Base-by-base conservation (phyloP, 2,888 invertebrate species). In the Lasioglossum morio region DNA sequence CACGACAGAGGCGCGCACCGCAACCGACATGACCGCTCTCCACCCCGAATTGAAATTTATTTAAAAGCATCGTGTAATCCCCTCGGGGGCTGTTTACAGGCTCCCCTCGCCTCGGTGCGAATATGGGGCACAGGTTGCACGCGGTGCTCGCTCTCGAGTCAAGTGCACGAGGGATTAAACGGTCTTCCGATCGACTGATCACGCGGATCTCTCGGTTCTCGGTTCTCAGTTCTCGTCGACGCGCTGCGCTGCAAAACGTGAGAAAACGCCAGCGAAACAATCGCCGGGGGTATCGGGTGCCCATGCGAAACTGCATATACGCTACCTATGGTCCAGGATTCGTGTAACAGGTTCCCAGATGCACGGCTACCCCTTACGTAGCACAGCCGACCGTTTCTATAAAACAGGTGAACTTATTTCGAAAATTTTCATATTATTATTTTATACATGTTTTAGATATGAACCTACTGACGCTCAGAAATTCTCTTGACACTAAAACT, bases 21-120 rank as follows among this genome's bases (percentile, higher is more conserved):
- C 84, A 84, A 77, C 79, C 63, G 87, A 89, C 75, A 77, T 53
- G 79, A 78, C 53, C 74, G 66, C 34, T 76, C 79, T 74, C 79
- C 48, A 74, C 74, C 40, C 69, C 89, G 92, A 93, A 92, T 93
- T 89, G 92, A 94, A 94, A 95, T 95, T 95, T 95, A 94, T 95
- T 95, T 95, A 94, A 94, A 66, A 94, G 92, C 91, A 87, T 72
- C 69, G 76, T 74, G 78, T 69, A 75, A 66, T 46, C 66, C 60
- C 5, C 27, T 40, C 79, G 81, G 74, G 81, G 84, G 48, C 69
- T 69, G 77, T 76, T 57, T 48, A 66, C 23, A 0, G 72, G 66
- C 60, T 83, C 73, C 73, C 53, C 23, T 60, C 46, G 27, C 87
- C 90, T 86, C 86, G 93, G 92, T 90, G 88, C 86, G 93, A 92